These are phyloP conservation scores for Nematolebias whitei DNA, from an alignment of 2,113 vertebrate genomes.

Conservation along the genomic window DNA sequence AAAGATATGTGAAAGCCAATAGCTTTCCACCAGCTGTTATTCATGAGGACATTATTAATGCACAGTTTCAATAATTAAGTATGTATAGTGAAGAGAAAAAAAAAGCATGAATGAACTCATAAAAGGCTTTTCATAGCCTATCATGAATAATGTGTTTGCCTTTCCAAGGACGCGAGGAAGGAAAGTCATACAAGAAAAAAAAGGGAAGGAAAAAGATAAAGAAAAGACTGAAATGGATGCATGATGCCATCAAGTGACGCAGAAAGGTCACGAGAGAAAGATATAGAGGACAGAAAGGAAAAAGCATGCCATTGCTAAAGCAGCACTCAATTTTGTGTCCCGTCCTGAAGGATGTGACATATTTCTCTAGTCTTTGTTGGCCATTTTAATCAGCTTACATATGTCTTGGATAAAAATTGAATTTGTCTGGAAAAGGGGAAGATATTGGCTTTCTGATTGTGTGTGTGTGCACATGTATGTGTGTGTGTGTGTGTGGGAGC, in stretches of 20 bases:
- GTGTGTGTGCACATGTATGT: slow-evolving; percentile 23
- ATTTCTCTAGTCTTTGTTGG: slow-evolving; percentile 70
- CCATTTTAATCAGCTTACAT: slow-evolving; percentile 67
- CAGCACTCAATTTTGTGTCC: slow-evolving; percentile 63
- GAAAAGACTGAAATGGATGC: slow-evolving; percentile 30
- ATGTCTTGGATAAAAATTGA: slow-evolving; percentile 71
- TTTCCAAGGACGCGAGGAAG: slow-evolving; percentile 27
- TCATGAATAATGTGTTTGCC: slow-evolving; percentile 18
- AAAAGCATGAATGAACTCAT: neutral
- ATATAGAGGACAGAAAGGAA: slow-evolving; percentile 23
- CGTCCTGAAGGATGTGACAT: slow-evolving; percentile 73
- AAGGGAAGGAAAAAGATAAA: slow-evolving; percentile 27
- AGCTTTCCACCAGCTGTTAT: neutral
- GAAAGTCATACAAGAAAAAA: neutral
- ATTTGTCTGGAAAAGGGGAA: slow-evolving; percentile 64
- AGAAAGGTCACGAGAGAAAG: slow-evolving; percentile 47
- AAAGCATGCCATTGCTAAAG: slow-evolving; percentile 49
- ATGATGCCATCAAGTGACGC: slow-evolving; percentile 40
- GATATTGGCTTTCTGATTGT: slow-evolving; percentile 63
- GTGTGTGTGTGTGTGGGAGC: slow-evolving; percentile 6
- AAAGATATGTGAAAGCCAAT: neutral
- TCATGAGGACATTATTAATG: slow-evolving; percentile 8
- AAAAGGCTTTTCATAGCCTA: slow-evolving; percentile 11
- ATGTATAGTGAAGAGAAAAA: slow-evolving; percentile 1
- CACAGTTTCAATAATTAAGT: slow-evolving; percentile 17